Base-by-base conservation (phyloP, 2,888 invertebrate species). In the Dicycla oo region DNA sequence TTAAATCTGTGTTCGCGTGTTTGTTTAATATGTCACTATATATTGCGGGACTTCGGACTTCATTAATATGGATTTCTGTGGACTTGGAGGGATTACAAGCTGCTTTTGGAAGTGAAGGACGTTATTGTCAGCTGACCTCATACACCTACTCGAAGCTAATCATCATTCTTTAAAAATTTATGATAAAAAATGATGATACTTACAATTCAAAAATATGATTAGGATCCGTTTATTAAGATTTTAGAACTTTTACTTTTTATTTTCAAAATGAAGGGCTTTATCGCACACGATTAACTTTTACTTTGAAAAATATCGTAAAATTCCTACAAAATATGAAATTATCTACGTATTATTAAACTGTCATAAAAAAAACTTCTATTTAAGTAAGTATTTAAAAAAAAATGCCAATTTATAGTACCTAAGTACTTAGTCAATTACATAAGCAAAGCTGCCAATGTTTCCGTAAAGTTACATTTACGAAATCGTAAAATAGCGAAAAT, bases 1-100 rank as follows among this genome's bases (percentile, higher is more conserved):
- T 82, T 80, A 74, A 82, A 80, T 61, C 56, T 82, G 69, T 71
- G 75, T 70, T 87, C 73, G 88, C 88, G 87, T 88, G 88, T 77
- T 84, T 69, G 73, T 74, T 76, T 86, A 61, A 65, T 82, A 75
- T 83, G 78, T 81, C 82, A 86, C 80, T 80, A 79, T 78, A 77
- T 60, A 71, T 82, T 70, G 73, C 49, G 61, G 56, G 56, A 69
- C 66, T 78, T 78, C 20, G n/a, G 66, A 69, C 68, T 70, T 76
- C 65, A 82, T 84, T 80, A 74, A 75, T 80, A 74, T 84, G 76
- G 66, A 80, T 80, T 84, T 79, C 60, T 81, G 60, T 62, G 45
- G 57, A 69, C 72, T 82, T 72, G 61, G 49, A 67, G 51, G 15
- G 80, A 69, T 69, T 61, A 40, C 18, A 43, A 61, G 43, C 1